Percentiles rank a stretch among this genome's conserved stretches.
phyloP scores from a whole-genome alignment of 2,888 invertebrate genomes.

The Ichneumon xanthorius region DNA sequence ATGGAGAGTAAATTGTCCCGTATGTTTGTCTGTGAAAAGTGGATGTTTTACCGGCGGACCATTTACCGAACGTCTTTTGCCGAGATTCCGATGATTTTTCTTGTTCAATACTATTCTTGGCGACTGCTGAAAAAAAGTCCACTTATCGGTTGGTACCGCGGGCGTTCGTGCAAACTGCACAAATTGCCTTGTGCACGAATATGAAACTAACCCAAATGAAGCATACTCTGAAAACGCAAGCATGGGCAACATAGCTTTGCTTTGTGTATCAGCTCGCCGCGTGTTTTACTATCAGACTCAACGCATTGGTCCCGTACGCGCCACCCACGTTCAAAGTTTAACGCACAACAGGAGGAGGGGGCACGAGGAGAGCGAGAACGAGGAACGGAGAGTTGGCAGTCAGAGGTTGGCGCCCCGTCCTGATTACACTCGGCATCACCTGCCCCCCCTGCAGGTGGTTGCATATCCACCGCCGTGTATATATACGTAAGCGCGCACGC shows the following conservation, averaged over 20 bases:
- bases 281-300: background rate
- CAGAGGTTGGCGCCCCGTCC: conserved; percentile 76
- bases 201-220: conserved; percentile 19
- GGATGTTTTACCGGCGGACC: background rate
- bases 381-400: conserved; percentile 59
- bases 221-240: background rate
- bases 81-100: background rate
- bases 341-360: conserved; percentile 62
- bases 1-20: background rate
- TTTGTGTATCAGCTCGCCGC: background rate
- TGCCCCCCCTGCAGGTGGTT: conserved; percentile 79
- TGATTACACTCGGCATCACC: conserved; percentile 78
- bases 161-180: conserved; percentile 26
- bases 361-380: conserved; percentile 45
- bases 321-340: conserved; percentile 57
- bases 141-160: background rate
- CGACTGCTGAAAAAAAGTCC: background rate
- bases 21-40: background rate
- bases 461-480: conserved; percentile 69
- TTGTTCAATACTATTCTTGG: conserved; percentile 1
- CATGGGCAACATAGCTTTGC: background rate
- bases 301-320: conserved; percentile 5
- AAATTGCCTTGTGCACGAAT: conserved; percentile 49
- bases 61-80: background rate
- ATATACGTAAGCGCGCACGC: conserved; percentile 54